A percentile compares a stretch with the other conserved stretches of the same genome.
Evolutionary conservation across 2,797 vertebrate genomes (phyloP).

Genomic region (Acanthurus lineatus): DNA sequence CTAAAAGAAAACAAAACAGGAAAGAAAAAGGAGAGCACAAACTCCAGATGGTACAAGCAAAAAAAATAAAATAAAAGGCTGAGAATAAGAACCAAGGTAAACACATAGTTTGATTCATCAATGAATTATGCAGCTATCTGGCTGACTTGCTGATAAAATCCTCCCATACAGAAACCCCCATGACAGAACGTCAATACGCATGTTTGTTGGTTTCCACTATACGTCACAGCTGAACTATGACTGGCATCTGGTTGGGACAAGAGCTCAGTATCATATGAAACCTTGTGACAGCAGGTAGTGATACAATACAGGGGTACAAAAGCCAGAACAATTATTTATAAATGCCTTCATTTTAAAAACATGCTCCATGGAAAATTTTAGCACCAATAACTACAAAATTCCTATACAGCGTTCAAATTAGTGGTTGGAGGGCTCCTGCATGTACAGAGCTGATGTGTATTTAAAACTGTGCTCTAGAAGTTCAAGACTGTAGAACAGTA

Average conservation of each 20-base stretch:
- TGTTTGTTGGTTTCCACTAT: background rate
- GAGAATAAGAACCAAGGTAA: constrained; percentile 7
- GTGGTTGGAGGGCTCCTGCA: no score
- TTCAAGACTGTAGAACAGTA: no score
- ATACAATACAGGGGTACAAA: background rate
- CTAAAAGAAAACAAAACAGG: constrained; percentile 6
- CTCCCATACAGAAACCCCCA: background rate
- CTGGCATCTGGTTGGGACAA: background rate
- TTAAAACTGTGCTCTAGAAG: no score
- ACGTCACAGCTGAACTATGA: constrained; percentile 12
- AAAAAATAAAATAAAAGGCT: constrained; percentile 9
- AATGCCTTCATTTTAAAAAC: no score
- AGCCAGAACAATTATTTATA: no score
- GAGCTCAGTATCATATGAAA: background rate
- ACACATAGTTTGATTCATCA: constrained; percentile 13
- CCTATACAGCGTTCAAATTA: no score
- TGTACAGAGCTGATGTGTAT: no score
- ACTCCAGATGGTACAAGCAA: constrained; percentile 26
- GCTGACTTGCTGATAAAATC: constrained; percentile 18
- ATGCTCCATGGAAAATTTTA: no score
- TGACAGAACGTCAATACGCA: background rate
- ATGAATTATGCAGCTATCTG: constrained; percentile 14
- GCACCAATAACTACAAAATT: no score
- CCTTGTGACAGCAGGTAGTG: background rate
- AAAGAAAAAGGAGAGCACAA: constrained; percentile 7